Evolutionary conservation across 2,113 vertebrate species (phyloP).

Genomic region (Istiophorus platypterus): DNA sequence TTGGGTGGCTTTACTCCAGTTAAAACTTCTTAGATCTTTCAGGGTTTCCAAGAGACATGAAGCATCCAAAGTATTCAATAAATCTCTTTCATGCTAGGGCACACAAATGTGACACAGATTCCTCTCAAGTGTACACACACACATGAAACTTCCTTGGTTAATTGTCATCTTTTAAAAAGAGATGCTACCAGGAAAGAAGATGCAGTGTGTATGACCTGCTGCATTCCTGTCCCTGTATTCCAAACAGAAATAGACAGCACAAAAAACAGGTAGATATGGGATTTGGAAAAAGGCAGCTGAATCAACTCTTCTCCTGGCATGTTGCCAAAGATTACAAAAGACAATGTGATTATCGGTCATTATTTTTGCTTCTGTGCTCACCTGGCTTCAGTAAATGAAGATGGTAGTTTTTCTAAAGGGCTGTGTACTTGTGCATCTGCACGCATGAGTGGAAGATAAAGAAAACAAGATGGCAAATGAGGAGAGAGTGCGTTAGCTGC

Average conservation of each 20-base stretch:
- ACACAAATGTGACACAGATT: slow-evolving; percentile 28
- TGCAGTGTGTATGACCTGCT: slow-evolving; percentile 8
- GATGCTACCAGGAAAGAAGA: slow-evolving; percentile 14
- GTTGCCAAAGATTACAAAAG: slow-evolving; percentile 76
- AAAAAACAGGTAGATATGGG: slow-evolving; percentile 40
- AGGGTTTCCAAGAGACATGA: slow-evolving; percentile 18
- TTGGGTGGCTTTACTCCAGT: slow-evolving; percentile 48
- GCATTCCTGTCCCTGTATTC: slow-evolving; percentile 5
- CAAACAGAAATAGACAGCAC: slow-evolving; percentile 40
- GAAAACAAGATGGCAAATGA: slow-evolving; percentile 52
- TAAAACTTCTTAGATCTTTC: slow-evolving; percentile 28
- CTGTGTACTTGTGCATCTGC: slow-evolving; percentile 19
- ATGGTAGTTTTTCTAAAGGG: slow-evolving; percentile 64
- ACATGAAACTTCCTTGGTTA: slow-evolving; percentile 5
- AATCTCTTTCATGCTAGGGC: slow-evolving; percentile 49
- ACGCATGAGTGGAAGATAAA: slow-evolving; percentile 29
- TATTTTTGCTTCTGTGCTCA: slow-evolving; percentile 67
- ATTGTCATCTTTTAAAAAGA: slow-evolving; percentile 31
- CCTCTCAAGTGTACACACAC: slow-evolving; percentile 24
- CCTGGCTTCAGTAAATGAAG: slow-evolving; percentile 69
- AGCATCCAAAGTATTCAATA: slow-evolving; percentile 38
- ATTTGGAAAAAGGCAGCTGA: slow-evolving; percentile 69
- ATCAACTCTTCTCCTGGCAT: slow-evolving; percentile 68
- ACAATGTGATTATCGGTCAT: slow-evolving; percentile 81
- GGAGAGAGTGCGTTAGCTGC: slow-evolving; percentile 52